Conservation (phyloP, 1,140 invertebrate species). For the Pogonomyrmex barbatus region DNA sequence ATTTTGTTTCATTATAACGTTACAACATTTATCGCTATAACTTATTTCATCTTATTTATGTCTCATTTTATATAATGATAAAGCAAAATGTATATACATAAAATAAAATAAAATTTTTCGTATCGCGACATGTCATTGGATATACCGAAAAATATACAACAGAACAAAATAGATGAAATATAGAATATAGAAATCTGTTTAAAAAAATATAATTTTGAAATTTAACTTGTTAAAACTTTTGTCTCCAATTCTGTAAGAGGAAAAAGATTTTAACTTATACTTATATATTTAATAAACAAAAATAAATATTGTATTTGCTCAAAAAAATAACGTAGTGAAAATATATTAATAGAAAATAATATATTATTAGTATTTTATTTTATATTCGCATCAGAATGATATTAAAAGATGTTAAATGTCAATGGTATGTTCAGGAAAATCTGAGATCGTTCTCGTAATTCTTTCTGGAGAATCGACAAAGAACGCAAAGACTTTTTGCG, state of each 20-base stretch:
- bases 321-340: not conserved
- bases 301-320: not conserved
- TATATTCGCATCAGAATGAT: not conserved
- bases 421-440: not conserved
- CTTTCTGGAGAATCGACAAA: not conserved
- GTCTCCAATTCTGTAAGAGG: not conserved
- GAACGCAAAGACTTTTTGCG: not conserved
- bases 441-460: not conserved
- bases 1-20: slow-evolving; percentile 40
- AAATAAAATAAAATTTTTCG: slow-evolving; percentile 4
- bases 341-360: not conserved
- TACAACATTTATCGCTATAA: slow-evolving; percentile 37
- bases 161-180: not conserved
- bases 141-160: not conserved
- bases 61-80: slow-evolving; percentile 15
- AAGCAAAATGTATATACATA: not conserved
- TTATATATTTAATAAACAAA: not conserved
- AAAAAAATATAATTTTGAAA: slow-evolving; percentile 13
- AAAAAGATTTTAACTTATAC: not conserved
- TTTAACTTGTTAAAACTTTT: slow-evolving; percentile 13
- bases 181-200: not conserved
- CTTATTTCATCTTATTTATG: slow-evolving; percentile 47
- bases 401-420: not conserved
- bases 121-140: not conserved
- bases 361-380: not conserved